A percentile compares a stretch with the other conserved stretches of the same genome.
These are phyloP conservation scores for Drosophila biarmipes DNA, from an alignment of 1,140 invertebrate genomes.

Conservation along the genomic window DNA sequence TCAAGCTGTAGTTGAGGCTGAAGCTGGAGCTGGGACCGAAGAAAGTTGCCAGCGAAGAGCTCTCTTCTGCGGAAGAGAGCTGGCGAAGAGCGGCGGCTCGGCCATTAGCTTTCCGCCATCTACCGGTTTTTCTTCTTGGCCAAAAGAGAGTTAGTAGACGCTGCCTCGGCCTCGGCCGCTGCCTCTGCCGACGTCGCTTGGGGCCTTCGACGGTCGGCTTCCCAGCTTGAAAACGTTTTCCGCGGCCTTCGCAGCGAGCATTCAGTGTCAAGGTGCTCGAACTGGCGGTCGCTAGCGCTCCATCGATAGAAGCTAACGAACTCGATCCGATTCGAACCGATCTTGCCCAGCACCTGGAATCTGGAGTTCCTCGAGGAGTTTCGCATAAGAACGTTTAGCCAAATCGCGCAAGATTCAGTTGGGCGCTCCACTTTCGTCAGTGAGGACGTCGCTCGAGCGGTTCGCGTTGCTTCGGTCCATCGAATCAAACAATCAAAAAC, in stretches of 20 bases:
- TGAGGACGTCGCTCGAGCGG: slow-evolving; percentile 66
- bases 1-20: too few relatives aligned
- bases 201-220: slow-evolving; percentile 25
- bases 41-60: slow-evolving; percentile 66
- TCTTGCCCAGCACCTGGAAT: slow-evolving; percentile 63
- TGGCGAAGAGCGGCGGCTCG: slow-evolving; percentile 37
- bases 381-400: slow-evolving; percentile 77
- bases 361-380: slow-evolving; percentile 49
- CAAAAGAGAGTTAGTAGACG: slow-evolving; percentile 53
- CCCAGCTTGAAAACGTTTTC: slow-evolving; percentile 78
- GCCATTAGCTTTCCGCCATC: slow-evolving; percentile 65
- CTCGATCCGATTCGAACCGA: slow-evolving; percentile 63
- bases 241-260: slow-evolving; percentile 73
- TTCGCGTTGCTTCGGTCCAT: slow-evolving; percentile 46
- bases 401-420: slow-evolving; percentile 65
- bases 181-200: slow-evolving; percentile 10
- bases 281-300: slow-evolving; percentile 73
- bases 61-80: slow-evolving; percentile 50
- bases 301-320: slow-evolving; percentile 76
- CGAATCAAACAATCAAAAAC: slow-evolving; percentile 6
- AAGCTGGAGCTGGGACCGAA: slow-evolving; percentile 4
- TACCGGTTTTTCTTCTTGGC: slow-evolving; percentile 70
- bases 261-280: slow-evolving; percentile 81
- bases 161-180: slow-evolving; percentile 32
- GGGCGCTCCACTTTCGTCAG: slow-evolving; percentile 78